Evolutionary conservation across 2,888 invertebrate genomes (phyloP), one percentile per base, ranked within the genome.

Genomic region (Synanthedon vespiformis): DNA sequence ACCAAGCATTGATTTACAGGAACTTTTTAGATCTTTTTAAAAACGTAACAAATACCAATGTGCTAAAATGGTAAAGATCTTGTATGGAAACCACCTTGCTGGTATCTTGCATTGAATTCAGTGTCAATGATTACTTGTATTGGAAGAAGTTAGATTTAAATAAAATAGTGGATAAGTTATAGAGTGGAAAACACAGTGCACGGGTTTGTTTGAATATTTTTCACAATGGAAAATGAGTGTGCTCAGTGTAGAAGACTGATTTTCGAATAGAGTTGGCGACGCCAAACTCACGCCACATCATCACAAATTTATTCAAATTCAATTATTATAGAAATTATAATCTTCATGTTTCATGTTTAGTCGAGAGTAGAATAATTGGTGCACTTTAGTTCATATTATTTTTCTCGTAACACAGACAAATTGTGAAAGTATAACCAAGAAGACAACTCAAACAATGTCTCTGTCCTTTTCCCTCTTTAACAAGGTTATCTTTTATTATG

Each of bases 201-300:
- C 69, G 57, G 62, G 52, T 60, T 62, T 58, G 55, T 52, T 61
- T 55, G 8, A 34, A 40, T 12, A 12, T 49, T 11, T 27, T 50
- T 50, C 50, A 50, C 34, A 27, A 22, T 34, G 6, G 13, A 48
- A 48, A 48, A 48, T 48, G 51, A 60, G 72, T 66, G 80, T 76
- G 84, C 83, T 84, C 82, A 80, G 78, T 68, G 70, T 77, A 70
- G 71, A 85, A 86, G 86, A 86, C 86, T 86, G 86, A 85, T 82
- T 81, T 77, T 75, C 67, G 65, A 72, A 72, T 69, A 68, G 61
- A 63, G 54, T 57, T 61, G 59, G 59, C 61, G 58, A 56, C 48
- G 73, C 74, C 77, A 74, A 80, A 74, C 65, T 53, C 58, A 64
- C 62, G 61, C 58, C 61, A 65, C 62, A 58, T 66, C 44, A 44